A percentile compares a stretch with the other conserved stretches of the same genome.
Evolutionary conservation across 2,888 invertebrate species (phyloP).

Genomic region (Lasioglossum villosulum): DNA sequence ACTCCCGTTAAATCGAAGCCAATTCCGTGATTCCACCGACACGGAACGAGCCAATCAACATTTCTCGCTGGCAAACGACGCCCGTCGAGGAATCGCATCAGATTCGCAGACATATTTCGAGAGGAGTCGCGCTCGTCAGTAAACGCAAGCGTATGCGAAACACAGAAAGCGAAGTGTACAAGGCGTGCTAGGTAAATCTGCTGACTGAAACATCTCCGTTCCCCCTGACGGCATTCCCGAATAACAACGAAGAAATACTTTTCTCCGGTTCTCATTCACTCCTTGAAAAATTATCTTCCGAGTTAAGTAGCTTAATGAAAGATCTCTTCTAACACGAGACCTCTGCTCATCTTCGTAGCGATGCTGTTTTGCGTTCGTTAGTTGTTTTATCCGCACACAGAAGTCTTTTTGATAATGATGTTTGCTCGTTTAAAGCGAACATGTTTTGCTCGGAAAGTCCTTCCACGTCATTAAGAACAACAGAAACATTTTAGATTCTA

Average conservation of each 20-base stretch:
- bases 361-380: no score
- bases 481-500: not conserved
- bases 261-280: not conserved
- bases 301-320: no score
- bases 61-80: not conserved
- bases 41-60: not conserved
- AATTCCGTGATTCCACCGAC: slow-evolving; percentile 5
- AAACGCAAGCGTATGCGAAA: not conserved
- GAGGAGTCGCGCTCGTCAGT: not conserved
- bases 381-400: no score
- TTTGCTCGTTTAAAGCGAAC: not conserved
- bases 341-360: no score
- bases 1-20: not conserved
- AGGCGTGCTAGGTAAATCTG: not conserved
- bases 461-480: not conserved
- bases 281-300: not conserved
- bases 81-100: not conserved
- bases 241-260: not conserved
- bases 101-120: not conserved
- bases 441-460: not conserved
- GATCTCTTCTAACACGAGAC: no score
- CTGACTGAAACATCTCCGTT: not conserved
- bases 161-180: not conserved
- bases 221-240: not conserved
- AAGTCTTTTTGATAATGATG: not conserved